Evolutionary conservation across 1,140 invertebrate species (phyloP), one percentile per base, ranked within the genome.

Genomic region (Ips nitidus): DNA sequence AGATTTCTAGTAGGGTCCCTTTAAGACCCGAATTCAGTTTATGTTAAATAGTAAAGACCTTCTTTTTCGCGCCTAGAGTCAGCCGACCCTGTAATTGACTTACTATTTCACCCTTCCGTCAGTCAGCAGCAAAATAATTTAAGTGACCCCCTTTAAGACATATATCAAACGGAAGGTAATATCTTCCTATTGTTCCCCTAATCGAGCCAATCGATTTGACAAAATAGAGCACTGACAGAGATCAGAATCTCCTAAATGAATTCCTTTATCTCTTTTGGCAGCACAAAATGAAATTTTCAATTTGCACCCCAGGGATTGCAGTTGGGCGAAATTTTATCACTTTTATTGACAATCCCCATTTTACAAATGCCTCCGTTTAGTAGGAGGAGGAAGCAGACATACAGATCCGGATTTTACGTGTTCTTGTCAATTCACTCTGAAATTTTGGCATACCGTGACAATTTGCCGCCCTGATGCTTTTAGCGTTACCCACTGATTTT

Each of bases 181-280:
- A 52, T 67, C 50, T 57, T 42, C 43, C 45, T 52, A 57, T 67
- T 41, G 56, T 36, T 57, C 2, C 53, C 41, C 50, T 58, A 59
- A 43, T 57, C 53, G 65, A 67, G 50, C 65, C 50, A 50, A 67
- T 59, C 60, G 41, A 67, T 59, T 67, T 67, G 7, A 67, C 56
- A 52, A 67, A 67, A 59, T 22, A 22, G 22, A 22, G 42, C 65
- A 60, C 4, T 41, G n/a, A 41, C 36, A 3, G 39, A 36, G 56
- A 67, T 67, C 42, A 38, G 57, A 62, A 69, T 61, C 47, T 61
- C 47, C 56, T 4, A 55, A 69, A 69, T 45, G 58, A 69, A 61
- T 61, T 69, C 66, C 62, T 62, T 69, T 69, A 69, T 69, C 66
- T 69, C 66, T 62, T 55, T 62, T 61, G 66, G 50, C 66, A 61